Evolutionary conservation across 2,797 vertebrate genomes (phyloP).

Genomic region (Sebastes itinus): DNA sequence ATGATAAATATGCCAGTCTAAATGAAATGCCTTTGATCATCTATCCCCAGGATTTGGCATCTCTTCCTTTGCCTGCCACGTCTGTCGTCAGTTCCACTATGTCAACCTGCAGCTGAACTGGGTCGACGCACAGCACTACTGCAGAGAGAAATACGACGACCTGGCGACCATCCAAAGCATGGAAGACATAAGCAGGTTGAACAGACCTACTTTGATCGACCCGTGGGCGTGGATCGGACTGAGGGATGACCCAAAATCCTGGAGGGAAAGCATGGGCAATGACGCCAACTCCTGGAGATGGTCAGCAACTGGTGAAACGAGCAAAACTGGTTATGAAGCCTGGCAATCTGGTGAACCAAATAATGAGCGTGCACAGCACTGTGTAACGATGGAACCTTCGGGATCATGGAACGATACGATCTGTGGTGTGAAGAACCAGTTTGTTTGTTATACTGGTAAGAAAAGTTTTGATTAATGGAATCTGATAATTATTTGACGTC

Average conservation of each 20-base stretch:
- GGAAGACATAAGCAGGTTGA: background rate
- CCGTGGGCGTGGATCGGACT: background rate
- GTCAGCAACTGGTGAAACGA: slow-evolving; percentile 6
- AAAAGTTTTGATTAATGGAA: too few relatives aligned
- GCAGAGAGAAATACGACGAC: background rate
- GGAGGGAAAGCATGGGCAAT: background rate
- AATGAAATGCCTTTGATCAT: too few relatives aligned
- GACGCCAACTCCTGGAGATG: background rate
- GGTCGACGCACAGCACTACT: background rate
- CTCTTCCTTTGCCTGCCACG: too few relatives aligned
- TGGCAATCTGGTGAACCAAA: too few relatives aligned
- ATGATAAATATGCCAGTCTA: too few relatives aligned
- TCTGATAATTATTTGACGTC: too few relatives aligned
- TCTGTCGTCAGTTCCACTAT: background rate
- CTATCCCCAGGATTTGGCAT: too few relatives aligned
- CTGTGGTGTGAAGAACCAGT: too few relatives aligned
- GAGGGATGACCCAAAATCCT: background rate
- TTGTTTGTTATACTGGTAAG: too few relatives aligned
- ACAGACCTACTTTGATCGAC: background rate
- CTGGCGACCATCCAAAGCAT: background rate
- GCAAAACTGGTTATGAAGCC: background rate
- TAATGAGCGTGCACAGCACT: too few relatives aligned
- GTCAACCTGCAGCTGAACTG: background rate
- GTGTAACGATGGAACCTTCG: too few relatives aligned
- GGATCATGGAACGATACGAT: too few relatives aligned